Percentiles rank a stretch among this genome's conserved stretches.
phyloP scores from a whole-genome alignment of 2,888 invertebrate species.

The Drosophila tanythrix region DNA sequence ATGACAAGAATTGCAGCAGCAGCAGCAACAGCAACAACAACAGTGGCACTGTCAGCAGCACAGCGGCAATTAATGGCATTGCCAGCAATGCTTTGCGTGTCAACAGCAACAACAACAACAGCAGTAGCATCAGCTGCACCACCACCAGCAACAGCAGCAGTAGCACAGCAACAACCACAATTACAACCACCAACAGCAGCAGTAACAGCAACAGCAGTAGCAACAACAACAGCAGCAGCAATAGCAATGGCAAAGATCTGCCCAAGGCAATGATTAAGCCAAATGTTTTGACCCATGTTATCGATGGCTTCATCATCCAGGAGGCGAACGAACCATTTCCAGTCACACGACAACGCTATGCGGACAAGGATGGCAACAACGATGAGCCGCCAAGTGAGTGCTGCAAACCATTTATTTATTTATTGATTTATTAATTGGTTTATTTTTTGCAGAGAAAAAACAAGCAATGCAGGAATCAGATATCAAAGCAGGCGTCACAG shows the following conservation, averaged over 20 bases:
- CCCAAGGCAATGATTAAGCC: slow-evolving; percentile 98
- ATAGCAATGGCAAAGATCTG: slow-evolving; percentile 85
- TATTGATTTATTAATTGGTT: neutral
- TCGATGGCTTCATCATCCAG: slow-evolving; percentile 98
- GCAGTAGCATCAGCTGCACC: slow-evolving; percentile 7
- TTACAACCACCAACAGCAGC: slow-evolving; percentile 42
- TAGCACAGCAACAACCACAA: slow-evolving; percentile 8
- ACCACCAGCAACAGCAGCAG: slow-evolving; percentile 29
- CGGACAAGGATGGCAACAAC: slow-evolving; percentile 87
- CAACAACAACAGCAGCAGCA: slow-evolving; percentile 53
- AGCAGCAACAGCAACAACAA: slow-evolving; percentile 23
- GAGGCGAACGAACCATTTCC: slow-evolving; percentile 97
- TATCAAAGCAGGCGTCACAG: slow-evolving; percentile 40
- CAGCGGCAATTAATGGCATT: slow-evolving; percentile 60
- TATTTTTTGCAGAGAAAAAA: slow-evolving; percentile 79
- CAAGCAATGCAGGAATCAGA: slow-evolving; percentile 77
- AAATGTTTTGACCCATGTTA: slow-evolving; percentile 97
- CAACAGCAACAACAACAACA: slow-evolving; percentile 19
- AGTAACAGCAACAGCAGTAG: slow-evolving; percentile 29
- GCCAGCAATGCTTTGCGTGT: slow-evolving; percentile 41
- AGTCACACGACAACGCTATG: slow-evolving; percentile 88
- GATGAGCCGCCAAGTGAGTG: slow-evolving; percentile 93
- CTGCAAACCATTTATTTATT: neutral
- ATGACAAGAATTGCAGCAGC: slow-evolving; percentile 25
- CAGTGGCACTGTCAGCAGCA: slow-evolving; percentile 38